Base-by-base conservation (phyloP, 2,113 vertebrate genomes). In the Ammodytes dubius region DNA sequence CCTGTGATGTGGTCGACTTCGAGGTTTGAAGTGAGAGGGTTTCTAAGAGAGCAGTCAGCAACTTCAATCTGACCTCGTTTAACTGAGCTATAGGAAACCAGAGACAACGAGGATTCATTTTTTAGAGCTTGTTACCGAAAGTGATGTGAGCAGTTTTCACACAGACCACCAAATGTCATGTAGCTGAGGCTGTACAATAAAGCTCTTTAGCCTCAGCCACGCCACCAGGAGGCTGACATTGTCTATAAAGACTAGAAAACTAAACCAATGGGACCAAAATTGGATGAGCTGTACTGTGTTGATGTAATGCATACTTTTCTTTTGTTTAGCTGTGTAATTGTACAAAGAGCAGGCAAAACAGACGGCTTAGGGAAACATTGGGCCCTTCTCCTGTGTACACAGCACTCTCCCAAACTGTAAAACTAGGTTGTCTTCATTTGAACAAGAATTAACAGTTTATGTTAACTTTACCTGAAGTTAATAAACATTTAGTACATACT, bases 51-150 rank as follows among this genome's bases (percentile, higher is more conserved):
- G 40, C 11, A 1, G 52, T 89, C 89, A 88, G 89, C 86, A 80
- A 27, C 39, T 82, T 75, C 4, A 10, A 7, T 70, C 37, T 84
- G 87, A 86, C 87, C 89, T 84, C 12, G 6, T 87, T 91, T 61
- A 10, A 19, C 17, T 56, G 52, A 52, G n/a, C 8, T 5, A 7
- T 43, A 68, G 42, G 75, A 79, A 81, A 70, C 50, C 14, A 2
- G n/a, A 47, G 5, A 45, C 19, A 3, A 42, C 0, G 1, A 56
- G 14, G 9, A 27, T 11, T 0, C 0, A 47, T 49, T 58, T 49
- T 54, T 77, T 67, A 15, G 46, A 15, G 10, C 15, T 4, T 43
- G 6, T 89, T 87, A 64, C 85, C 6, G 10, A 68, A 77, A 87
- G 13, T 14, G 43, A 6, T 0, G 59, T 87, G 87, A 81, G 79